Percentiles rank a stretch among this genome's conserved stretches.
These are phyloP conservation scores for Cotesia congregata DNA, from an alignment of 2,888 invertebrate species.

Conservation along the genomic window DNA sequence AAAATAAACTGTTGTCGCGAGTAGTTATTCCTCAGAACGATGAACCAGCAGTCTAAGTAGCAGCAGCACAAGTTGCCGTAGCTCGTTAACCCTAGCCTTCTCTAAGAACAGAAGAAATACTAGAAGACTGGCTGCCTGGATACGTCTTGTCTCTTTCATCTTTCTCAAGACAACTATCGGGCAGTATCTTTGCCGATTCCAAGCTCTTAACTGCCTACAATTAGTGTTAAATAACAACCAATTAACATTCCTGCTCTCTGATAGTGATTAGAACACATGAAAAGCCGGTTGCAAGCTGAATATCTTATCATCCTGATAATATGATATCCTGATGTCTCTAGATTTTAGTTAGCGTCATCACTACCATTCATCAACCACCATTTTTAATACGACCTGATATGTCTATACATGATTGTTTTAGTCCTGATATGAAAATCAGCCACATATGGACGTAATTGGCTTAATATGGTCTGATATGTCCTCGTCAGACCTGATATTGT, in stretches of 20 bases:
- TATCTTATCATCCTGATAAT: slow-evolving; percentile 12
- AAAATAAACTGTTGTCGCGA: slow-evolving; percentile 25
- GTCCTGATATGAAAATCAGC: too few relatives aligned
- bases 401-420: too few relatives aligned
- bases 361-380: not conserved
- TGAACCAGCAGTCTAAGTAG: slow-evolving; percentile 2
- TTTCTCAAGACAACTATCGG: not conserved
- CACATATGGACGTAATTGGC: too few relatives aligned
- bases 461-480: too few relatives aligned
- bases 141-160: slow-evolving; percentile 9
- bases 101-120: slow-evolving; percentile 45
- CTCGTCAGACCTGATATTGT: too few relatives aligned
- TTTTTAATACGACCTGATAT: too few relatives aligned
- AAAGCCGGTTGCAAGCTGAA: not conserved
- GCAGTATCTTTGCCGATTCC: not conserved
- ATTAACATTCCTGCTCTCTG: not conserved
- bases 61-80: slow-evolving; percentile 39
- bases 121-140: slow-evolving; percentile 22
- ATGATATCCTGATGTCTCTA: not conserved
- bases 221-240: not conserved
- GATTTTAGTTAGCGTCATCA: not conserved
- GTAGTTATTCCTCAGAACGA: slow-evolving; percentile 43
- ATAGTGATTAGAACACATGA: not conserved
- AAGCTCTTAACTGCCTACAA: not conserved
- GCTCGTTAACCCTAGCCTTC: slow-evolving; percentile 54